Conservation (phyloP, 2,113 vertebrate genomes). For the Brienomyrus longianalis region DNA sequence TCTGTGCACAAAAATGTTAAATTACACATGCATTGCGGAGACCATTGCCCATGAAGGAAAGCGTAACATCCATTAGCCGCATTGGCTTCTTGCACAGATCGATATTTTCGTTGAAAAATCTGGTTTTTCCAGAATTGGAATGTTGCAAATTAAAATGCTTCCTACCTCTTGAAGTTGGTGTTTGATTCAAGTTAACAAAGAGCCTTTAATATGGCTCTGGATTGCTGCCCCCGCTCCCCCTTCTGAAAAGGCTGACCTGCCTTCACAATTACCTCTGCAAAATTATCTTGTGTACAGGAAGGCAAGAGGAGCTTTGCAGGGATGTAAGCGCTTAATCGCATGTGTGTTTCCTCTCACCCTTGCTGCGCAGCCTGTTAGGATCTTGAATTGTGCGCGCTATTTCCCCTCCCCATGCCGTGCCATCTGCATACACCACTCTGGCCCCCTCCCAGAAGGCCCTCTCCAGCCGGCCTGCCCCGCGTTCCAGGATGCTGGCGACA, state of each 20-base stretch:
- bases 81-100: constrained; percentile 56
- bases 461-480: background rate
- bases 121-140: background rate
- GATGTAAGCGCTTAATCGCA: background rate
- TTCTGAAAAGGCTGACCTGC: background rate
- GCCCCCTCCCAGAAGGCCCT: background rate
- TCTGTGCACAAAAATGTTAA: constrained; percentile 58
- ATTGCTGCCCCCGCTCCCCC: too few relatives aligned
- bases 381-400: background rate
- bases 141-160: background rate
- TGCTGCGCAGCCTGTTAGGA: background rate
- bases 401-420: background rate
- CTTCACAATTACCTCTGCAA: background rate
- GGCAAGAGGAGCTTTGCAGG: background rate
- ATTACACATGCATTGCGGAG: constrained; percentile 51
- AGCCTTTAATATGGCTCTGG: background rate
- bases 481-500: constrained; percentile 14
- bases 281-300: background rate
- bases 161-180: background rate
- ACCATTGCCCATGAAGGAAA: constrained; percentile 65
- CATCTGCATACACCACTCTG: constrained; percentile 6
- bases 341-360: background rate
- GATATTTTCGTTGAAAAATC: constrained; percentile 51
- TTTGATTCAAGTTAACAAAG: background rate
- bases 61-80: constrained; percentile 61